Base-by-base conservation (phyloP, 2,113 vertebrate species). In the Bostrychus sinensis region DNA sequence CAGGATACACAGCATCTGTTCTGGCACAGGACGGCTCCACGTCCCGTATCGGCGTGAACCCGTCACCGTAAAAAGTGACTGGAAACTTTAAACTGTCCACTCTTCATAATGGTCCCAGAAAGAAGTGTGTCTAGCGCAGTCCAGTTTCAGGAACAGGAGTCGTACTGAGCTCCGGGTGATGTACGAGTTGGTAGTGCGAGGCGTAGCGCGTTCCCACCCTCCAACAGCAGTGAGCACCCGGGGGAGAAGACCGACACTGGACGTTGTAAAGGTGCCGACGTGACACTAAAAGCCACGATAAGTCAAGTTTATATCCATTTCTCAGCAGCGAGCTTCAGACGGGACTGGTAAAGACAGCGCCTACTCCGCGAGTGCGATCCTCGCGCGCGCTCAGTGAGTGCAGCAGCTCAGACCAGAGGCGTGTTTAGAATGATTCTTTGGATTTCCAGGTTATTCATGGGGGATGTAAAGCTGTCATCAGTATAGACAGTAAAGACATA, bases 161-260 rank as follows among this genome's bases (percentile, higher is more conserved):
- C 22, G 22, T 14, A 14, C 14, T 34, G 32, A 34, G 45, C 45
- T 23, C 43, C 20, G 43, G 20, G 45, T 25, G 45, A 48, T 48
- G 45, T 10, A 10, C 22, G 45, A 23, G 22, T 25, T 25, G 45
- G 45, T 25, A 22, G 23, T 23, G 12, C 19, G 45, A 16, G 23
- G 45, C 45, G 45, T 7, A 14, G 45, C 45, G 45, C 45, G 22
- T 48, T 25, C 22, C 45, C 45, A 48, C 22, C 45, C 45, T 48
- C 45, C 20, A 20, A 48, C 45, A 48, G 45, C 45, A 14, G 43
- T 14, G 45, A 25, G 43, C 10, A 22, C 19, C 43, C 43, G 2
- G 19, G 43, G 43, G 20, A 23, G 45, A 25, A 25, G 45, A n/a
- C n/a, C n/a, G n/a, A 7, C 20, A 14, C 3, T 48, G 45, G 45